Evolutionary conservation across 2,888 invertebrate genomes (phyloP), one percentile per base, ranked within the genome.

Genomic region (Orchestes rusci): DNA sequence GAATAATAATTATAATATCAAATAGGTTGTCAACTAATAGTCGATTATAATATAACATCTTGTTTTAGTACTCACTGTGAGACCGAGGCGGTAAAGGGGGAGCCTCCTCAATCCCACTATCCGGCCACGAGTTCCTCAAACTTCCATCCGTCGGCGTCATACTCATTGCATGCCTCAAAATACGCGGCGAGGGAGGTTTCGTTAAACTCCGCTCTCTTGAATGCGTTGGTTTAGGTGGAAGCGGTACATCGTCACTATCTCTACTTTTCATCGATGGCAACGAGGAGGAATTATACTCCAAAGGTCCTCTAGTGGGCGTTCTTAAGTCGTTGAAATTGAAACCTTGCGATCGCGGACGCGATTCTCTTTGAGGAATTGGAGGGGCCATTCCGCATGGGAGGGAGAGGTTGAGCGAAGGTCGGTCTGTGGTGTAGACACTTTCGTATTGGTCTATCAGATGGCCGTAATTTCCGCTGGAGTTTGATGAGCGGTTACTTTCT

Each of bases 61-160:
- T n/a, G n/a, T n/a, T n/a, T n/a, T n/a, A n/a, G 18, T 17, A 56
- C 68, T 62, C 65, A 82, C 82, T 81, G 53, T 83, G 82, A 4
- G 86, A 85, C 48, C 89, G 70, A 0, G 89, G 89, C 3, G 89
- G 89, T 43, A 89, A 62, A 0, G 89, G 89, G 13, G 87, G 87
- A 1, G 88, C 88, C 53, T 79, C 79, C 43, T 74, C 63, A 64
- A 72, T 18, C 66, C 67, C 68, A 16, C 68, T 49, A 69, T 80
- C 66, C 60, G 77, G 67, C 82, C 82, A 67, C 53, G 76, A 66
- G 61, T 67, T 70, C 63, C 80, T 57, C 67, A 76, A 53, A 16
- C 64, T 66, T 12, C 64, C 65, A 35, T 72, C 73, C 0, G 72
- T 72, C 0, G 74, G 73, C 3, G 73, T 73, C 59, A 73, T 60